Conservation (phyloP, 2,797 vertebrate species). For the Takifugu rubripes region DNA sequence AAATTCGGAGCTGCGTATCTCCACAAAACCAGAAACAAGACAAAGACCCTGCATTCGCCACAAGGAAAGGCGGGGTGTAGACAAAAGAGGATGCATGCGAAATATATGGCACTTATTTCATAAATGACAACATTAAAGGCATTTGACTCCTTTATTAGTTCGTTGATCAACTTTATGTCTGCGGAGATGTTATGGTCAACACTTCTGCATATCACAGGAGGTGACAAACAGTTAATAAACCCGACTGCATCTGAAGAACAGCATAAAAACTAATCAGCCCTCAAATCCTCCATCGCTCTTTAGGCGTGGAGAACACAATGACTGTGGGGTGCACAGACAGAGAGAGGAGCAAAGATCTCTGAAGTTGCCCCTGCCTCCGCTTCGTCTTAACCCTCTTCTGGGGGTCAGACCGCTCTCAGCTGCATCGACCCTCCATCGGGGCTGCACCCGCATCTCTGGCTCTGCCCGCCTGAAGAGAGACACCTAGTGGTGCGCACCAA, state of each 20-base stretch:
- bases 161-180: constrained; percentile 25
- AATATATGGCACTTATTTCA: constrained; percentile 41
- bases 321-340: no score
- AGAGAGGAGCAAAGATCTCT: no score
- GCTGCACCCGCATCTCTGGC: constrained; percentile 2
- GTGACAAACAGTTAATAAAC: no score
- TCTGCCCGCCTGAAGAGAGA: constrained; percentile 65
- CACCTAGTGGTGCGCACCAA: constrained; percentile 63
- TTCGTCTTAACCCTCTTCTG: constrained; percentile 18
- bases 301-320: constrained; percentile 12
- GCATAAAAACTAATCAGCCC: constrained; percentile 7
- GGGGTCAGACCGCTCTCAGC: constrained; percentile 56
- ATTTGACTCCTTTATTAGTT: constrained; percentile 19
- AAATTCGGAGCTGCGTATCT: constrained; percentile 50
- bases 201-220: constrained; percentile 22
- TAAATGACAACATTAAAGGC: constrained; percentile 42
- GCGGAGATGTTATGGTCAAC: constrained; percentile 18
- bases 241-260: constrained; percentile 15
- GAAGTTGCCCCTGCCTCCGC: no score
- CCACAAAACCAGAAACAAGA: constrained; percentile 44
- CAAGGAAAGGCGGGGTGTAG: constrained; percentile 39
- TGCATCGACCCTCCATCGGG: constrained; percentile 25
- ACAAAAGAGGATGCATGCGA: constrained; percentile 46
- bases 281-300: constrained; percentile 4
- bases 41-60: constrained; percentile 33